Evolutionary conservation across 2,797 vertebrate genomes (phyloP), one percentile per base, ranked within the genome.

Genomic region (Tinamus major): DNA sequence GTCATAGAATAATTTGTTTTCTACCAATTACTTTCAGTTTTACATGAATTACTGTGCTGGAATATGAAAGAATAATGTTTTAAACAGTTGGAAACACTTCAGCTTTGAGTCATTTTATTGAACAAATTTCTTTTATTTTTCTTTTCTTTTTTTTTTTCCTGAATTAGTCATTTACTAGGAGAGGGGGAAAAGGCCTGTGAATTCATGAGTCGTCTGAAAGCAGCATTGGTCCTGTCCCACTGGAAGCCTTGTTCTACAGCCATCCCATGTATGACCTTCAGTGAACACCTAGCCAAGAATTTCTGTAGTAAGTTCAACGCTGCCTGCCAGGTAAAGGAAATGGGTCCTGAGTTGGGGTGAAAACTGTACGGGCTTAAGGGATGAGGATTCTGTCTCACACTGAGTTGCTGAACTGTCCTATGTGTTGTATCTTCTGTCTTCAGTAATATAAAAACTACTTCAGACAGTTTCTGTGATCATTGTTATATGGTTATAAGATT

Each of bases 231-330:
- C 27, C 21, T 93, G 17, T 98, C 98, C n/a, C 97, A 93, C 29
- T 98, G 98, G 98, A 99, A 98, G 92, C 98, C 98, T 7, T 98
- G 98, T 80, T 79, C 98, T 90, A 94, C 81, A 1, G 97, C 98
- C 51, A 92, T 98, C 69, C 98, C 98, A 15, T 98, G 91, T 76
- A 91, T 97, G 55, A 98, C 97, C 9, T 98, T 99, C 95, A 98
- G 95, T 24, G 93, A 98, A 79, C 98, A 98, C 37, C 98, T 98
- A 1, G 95, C 98, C 92, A 98, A 94, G 80, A 81, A 95, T 24
- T 82, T 61, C 86, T 97, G 56, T 27, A 96, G 98, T 41, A 92
- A 91, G 20, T 97, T 98, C 24, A 56, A 93, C 2, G 9, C 24
- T 3, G 90, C 98, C 85, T 98, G 98, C 63, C 96, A 98, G 83